These are phyloP conservation scores for Nycticryphes semicollaris DNA, from an alignment of 2,113 vertebrate genomes.

Conservation along the genomic window DNA sequence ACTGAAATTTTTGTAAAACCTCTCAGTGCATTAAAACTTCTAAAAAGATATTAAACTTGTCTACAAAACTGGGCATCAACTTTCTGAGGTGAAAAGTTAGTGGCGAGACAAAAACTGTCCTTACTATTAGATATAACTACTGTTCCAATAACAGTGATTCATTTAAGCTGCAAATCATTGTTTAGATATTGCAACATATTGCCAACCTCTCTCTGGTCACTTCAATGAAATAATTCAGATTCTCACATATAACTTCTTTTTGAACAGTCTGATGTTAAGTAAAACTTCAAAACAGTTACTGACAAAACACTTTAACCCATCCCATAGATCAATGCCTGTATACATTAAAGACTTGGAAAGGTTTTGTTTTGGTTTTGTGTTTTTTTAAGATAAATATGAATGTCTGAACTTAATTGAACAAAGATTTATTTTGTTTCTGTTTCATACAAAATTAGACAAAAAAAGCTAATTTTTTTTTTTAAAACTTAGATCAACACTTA, in stretches of 20 bases:
- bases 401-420: conserved; percentile 57
- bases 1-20: not conserved
- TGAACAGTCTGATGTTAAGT: not conserved
- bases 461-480: not conserved
- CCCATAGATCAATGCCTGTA: not conserved
- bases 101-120: not conserved
- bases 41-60: not conserved
- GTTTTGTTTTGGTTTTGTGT: not conserved
- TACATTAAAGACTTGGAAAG: not conserved
- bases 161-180: not conserved
- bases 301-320: not conserved
- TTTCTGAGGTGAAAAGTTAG: not conserved
- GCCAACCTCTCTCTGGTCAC: not conserved
- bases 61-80: not conserved
- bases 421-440: conserved; percentile 61
- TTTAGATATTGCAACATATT: not conserved
- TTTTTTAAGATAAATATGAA: conserved; percentile 33
- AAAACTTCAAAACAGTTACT: not conserved
- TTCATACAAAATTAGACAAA: conserved; percentile 50
- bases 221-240: not conserved
- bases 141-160: not conserved
- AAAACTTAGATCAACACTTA: conserved; percentile 32
- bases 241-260: not conserved
- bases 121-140: not conserved
- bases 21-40: not conserved